Base-by-base conservation (phyloP, 2,797 vertebrate genomes). In the Brachyalestes nurse region DNA sequence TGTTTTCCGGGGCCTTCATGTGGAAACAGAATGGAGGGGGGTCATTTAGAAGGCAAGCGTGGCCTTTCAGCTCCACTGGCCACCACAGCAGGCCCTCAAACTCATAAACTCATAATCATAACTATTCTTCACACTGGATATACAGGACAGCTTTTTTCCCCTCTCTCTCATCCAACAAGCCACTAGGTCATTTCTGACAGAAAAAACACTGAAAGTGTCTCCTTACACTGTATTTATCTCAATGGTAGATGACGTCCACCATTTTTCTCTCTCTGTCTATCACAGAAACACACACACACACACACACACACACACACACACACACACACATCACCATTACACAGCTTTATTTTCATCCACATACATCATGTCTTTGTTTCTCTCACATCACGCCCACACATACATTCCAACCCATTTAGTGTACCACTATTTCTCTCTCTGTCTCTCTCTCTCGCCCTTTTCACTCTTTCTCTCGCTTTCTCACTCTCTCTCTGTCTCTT, bases 21-120 rank as follows among this genome's bases (percentile, higher is more conserved):
- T 58, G 69, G 40, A 45, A 73, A 67, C 61, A 40, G 55, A 60
- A 77, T 40, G 28, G 51, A 72, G 28, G 51, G 17, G 40, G 69
- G 42, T 75, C 55, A 82, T 78, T 67, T 67, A 4, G 53, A 74
- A 65, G 61, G 40, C 80, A 77, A 21, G 57, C 38, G 12, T 23
- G 28, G 40, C 57, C 25, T 57, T 67, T 51, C 58, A 47, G 25
- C 74, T 25, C 42, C 75, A 53, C 13, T 73, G 69, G 61, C 47
- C 21, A 14, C 66, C n/a, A 19, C 69, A 53, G 25, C 6, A 55
- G 40, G 51, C 28, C 70, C 51, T 12, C 42, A 23, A 69, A 72
- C 66, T 58, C 74, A 19, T 40, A 51, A 40, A 49, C 42, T 67
- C 62, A 21, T 60, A 80, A 70, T 81, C 62, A 69, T 40, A 17